A percentile compares a stretch with the other conserved stretches of the same genome.
Conservation (phyloP, 2,888 invertebrate genomes). For the Laspeyria flexula region DNA sequence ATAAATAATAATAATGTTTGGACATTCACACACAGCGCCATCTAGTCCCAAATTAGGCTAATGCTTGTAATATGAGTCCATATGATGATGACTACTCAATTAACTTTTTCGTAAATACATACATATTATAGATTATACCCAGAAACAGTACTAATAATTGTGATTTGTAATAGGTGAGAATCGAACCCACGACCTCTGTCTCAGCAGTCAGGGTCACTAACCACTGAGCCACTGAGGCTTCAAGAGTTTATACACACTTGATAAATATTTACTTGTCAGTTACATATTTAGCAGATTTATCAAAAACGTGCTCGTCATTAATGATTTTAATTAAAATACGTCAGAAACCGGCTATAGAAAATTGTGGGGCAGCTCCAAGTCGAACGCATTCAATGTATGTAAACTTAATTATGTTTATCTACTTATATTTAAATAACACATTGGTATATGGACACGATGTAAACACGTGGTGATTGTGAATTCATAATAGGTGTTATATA, state of each 20-base stretch:
- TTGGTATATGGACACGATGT: constrained; percentile 44
- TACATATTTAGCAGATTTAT: constrained; percentile 27
- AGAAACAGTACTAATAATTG: no score
- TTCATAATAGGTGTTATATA: constrained; percentile 23
- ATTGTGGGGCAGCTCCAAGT: constrained; percentile 27
- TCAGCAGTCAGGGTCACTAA: no score
- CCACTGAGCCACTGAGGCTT: no score
- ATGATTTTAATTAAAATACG: constrained; percentile 36
- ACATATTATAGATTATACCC: no score
- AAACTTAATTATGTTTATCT: constrained; percentile 10
- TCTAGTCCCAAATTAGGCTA: no score
- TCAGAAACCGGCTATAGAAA: constrained; percentile 24
- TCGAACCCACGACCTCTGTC: no score
- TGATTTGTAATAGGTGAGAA: no score
- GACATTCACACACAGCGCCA: no score
- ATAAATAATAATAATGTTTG: no score
- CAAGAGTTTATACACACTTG: constrained; percentile 5
- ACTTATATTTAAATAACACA: constrained; percentile 30
- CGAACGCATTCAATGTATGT: constrained; percentile 14
- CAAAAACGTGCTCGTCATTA: constrained; percentile 25
- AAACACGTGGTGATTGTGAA: constrained; percentile 45
- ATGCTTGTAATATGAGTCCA: no score
- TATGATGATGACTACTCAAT: no score
- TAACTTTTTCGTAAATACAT: no score
- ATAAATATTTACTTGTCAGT: constrained; percentile 16